phyloP scores from a whole-genome alignment of 2,113 vertebrate genomes.

The Danio rerio region DNA sequence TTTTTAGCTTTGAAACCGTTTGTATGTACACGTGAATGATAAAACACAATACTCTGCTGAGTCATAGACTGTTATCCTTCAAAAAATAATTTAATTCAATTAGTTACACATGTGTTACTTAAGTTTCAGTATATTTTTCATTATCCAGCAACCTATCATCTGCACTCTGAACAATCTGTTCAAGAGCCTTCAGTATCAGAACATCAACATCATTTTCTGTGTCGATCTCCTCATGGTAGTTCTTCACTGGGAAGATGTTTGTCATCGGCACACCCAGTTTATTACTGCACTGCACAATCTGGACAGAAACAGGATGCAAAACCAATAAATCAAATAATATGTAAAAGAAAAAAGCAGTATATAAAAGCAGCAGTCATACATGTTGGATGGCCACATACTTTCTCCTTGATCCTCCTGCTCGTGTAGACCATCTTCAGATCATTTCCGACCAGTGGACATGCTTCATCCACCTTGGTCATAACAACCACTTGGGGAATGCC shows the following conservation, averaged over 20 bases:
- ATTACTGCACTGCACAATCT: constrained; percentile 22
- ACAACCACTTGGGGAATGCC: constrained; percentile 48
- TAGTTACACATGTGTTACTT: no score
- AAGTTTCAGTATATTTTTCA: no score
- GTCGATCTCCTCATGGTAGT: constrained; percentile 32
- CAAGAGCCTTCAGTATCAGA: constrained; percentile 42
- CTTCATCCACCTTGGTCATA: constrained; percentile 47
- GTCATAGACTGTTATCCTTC: no score
- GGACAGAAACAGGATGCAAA: neutral
- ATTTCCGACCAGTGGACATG: neutral
- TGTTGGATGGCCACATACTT: neutral
- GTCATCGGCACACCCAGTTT: constrained; percentile 2
- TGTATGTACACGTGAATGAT: no score
- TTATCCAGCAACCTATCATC: neutral
- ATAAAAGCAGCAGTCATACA: neutral
- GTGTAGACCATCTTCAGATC: constrained; percentile 31
- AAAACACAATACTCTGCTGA: no score
- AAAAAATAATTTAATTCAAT: no score
- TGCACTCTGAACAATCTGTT: constrained; percentile 13
- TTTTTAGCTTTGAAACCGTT: no score
- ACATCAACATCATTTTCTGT: neutral
- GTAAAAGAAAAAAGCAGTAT: neutral
- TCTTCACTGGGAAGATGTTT: constrained; percentile 49
- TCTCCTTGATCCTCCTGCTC: constrained; percentile 39
- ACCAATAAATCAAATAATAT: neutral